Percentiles rank a stretch among this genome's conserved stretches.
Evolutionary conservation across 2,113 vertebrate genomes (phyloP).

Genomic region (Typhlomys cinereus): DNA sequence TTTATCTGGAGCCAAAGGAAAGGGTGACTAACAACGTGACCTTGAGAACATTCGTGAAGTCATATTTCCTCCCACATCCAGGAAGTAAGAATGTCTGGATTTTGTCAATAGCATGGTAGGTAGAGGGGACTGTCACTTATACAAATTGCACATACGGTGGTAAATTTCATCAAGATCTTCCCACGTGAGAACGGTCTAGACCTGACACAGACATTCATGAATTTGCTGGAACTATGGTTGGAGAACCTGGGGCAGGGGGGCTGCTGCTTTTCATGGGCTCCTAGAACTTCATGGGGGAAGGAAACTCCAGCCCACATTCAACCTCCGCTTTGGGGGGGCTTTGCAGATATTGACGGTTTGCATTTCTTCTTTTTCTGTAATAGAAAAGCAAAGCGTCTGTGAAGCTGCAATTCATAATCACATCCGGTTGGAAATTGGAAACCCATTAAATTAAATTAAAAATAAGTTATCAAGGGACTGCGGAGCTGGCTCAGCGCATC

Average conservation of each 20-base stretch:
- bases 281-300: background rate
- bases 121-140: no score
- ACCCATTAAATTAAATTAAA: background rate
- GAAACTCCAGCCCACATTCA: background rate
- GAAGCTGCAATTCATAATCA: background rate
- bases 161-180: background rate
- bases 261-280: background rate
- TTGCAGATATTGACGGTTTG: background rate
- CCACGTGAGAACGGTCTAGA: background rate
- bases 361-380: background rate
- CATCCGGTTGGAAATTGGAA: background rate
- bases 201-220: rapidly evolving
- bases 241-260: rapidly evolving
- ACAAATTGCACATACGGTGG: background rate
- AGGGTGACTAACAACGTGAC: background rate
- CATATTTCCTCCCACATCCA: background rate
- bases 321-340: background rate
- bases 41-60: background rate
- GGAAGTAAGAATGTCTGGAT: background rate
- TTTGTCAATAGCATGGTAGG: background rate
- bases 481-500: no score
- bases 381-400: background rate
- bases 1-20: background rate
- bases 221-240: background rate
- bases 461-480: background rate